Conservation (phyloP, 2,888 invertebrate genomes). For the Sphinx pinastri region DNA sequence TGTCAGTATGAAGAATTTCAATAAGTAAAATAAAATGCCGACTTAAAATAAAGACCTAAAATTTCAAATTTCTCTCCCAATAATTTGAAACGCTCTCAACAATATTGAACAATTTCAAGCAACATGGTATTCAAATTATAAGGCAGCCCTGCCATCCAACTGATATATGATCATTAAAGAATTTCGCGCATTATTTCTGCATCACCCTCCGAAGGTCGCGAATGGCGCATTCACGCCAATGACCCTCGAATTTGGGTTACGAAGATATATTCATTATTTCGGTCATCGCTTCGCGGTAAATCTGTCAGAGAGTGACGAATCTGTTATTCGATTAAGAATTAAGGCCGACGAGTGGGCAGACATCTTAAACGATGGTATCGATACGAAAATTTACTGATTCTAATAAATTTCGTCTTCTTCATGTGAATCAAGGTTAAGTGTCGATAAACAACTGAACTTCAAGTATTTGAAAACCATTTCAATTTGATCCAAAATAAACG, state of each 20-base stretch:
- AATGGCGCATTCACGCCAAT: background rate
- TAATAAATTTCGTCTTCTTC: background rate
- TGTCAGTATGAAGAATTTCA: too few relatives aligned
- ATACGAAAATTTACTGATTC: constrained; percentile 1
- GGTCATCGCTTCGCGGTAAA: background rate
- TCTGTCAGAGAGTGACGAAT: background rate
- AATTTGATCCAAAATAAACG: background rate
- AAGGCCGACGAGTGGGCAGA: background rate
- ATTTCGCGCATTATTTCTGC: constrained; percentile 1
- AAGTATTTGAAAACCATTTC: background rate
- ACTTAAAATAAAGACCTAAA: too few relatives aligned
- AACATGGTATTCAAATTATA: too few relatives aligned
- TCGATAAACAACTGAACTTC: background rate
- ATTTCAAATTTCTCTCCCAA: too few relatives aligned
- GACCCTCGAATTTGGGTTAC: constrained; percentile 20
- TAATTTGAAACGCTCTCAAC: too few relatives aligned
- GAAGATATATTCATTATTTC: constrained; percentile 5
- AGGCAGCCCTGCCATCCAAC: too few relatives aligned
- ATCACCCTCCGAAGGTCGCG: background rate
- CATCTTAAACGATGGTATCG: background rate
- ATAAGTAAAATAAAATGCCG: too few relatives aligned
- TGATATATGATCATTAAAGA: background rate
- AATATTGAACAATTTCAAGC: too few relatives aligned
- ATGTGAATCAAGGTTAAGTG: constrained; percentile 1
- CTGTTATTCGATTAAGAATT: too few relatives aligned